Evolutionary conservation across 2,888 invertebrate species (phyloP).

Genomic region (Harpagoxenus sublaevis): DNA sequence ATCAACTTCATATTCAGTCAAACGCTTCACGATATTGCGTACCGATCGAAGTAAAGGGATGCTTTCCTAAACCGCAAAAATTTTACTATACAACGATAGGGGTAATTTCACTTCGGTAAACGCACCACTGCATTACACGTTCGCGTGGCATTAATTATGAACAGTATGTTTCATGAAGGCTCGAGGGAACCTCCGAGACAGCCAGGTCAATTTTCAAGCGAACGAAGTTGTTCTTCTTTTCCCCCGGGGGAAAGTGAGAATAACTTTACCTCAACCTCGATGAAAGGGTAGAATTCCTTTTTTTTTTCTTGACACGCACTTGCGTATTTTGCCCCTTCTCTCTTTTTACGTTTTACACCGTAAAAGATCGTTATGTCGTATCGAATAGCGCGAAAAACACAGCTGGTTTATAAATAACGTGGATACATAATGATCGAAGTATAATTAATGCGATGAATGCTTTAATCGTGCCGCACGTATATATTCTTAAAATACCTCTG

Average conservation of each 20-base stretch:
- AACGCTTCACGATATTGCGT: neutral
- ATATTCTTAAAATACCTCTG: neutral
- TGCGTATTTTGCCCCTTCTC: neutral
- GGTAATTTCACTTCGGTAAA: slow-evolving; percentile 18
- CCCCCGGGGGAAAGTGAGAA: neutral
- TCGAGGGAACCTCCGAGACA: slow-evolving; percentile 17
- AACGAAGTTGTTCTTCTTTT: slow-evolving; percentile 23
- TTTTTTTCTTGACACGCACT: slow-evolving; percentile 11
- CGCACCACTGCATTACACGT: neutral
- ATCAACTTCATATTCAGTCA: neutral
- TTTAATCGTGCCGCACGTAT: neutral
- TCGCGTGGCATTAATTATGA: slow-evolving; percentile 45
- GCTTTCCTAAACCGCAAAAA: slow-evolving; percentile 6
- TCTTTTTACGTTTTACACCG: neutral
- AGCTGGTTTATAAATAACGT: neutral
- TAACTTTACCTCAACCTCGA: slow-evolving; percentile 54
- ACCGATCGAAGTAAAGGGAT: neutral
- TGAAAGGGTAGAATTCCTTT: slow-evolving; percentile 27
- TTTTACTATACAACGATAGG: neutral
- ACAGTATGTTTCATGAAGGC: slow-evolving; percentile 20
- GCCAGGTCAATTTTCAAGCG: slow-evolving; percentile 38
- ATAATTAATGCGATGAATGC: slow-evolving; percentile 13
- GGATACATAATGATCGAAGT: neutral
- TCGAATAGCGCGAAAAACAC: neutral
- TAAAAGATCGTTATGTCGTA: neutral